Conservation (phyloP, 2,797 vertebrate species). For the Epinephelus awoara region DNA sequence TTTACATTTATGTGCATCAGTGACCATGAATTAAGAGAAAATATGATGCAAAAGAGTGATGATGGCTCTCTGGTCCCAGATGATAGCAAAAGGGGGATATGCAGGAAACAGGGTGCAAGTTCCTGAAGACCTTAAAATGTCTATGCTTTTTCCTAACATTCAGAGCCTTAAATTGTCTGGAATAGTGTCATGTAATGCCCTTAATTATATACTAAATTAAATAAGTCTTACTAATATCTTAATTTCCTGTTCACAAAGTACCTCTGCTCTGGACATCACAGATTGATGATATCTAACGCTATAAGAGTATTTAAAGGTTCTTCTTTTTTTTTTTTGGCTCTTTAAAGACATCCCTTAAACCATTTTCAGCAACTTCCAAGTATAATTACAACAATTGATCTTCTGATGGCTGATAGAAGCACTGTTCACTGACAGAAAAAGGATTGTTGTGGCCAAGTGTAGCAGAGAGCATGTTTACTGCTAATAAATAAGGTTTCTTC, state of each 20-base stretch:
- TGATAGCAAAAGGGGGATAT: background rate
- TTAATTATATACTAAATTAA: background rate
- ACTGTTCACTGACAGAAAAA: constrained; percentile 1
- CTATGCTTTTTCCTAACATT: background rate
- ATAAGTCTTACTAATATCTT: background rate
- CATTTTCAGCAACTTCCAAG: constrained; percentile 7
- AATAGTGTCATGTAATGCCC: background rate
- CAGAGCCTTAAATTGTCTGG: background rate
- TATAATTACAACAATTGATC: constrained; percentile 8
- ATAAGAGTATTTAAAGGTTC: background rate
- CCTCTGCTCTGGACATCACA: background rate
- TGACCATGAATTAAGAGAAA: background rate
- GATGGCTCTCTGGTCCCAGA: background rate
- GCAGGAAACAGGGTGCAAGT: background rate
- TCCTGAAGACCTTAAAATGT: too few species aligned
- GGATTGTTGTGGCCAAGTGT: background rate
- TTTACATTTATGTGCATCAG: background rate
- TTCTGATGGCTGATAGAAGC: background rate
- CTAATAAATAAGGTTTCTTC: constrained; percentile 16
- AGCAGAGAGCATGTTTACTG: constrained; percentile 14
- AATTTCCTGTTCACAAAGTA: too few species aligned
- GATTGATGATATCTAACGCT: background rate
- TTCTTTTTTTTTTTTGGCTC: background rate
- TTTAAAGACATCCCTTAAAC: background rate
- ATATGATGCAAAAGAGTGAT: background rate